Base-by-base conservation (phyloP, 2,888 invertebrate species). In the Lacanobia oleracea region DNA sequence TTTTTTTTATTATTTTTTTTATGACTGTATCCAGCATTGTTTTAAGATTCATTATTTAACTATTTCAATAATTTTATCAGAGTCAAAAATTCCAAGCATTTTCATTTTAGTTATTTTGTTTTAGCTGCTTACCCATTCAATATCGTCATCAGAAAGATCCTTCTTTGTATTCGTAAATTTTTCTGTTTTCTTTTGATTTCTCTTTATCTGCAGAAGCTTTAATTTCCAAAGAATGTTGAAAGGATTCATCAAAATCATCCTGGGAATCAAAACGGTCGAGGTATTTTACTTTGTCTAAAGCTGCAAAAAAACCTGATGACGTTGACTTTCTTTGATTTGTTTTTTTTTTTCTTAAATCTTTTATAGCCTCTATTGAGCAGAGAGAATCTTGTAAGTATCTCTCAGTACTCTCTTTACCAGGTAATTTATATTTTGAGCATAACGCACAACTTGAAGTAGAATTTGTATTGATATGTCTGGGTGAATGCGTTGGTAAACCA, bases 321-420 rank as follows among this genome's bases (percentile, higher is more conserved):
- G 62, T 8, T 16, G 45, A 21, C 1, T 18, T 12, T 9, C 8
- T 14, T 1, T 61, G 12, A 2, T 3, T 12, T 10, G 18, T 14
- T 23, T 33, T 40, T 1, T 10, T 16, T 5, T 10, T 33, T 56
- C 53, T 18, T 14, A 40, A 5, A 2, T 27, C 6, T 1, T 16
- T 56, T 1, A 33, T 12, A 53, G 23, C 14, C 0, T 14, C 14
- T 18, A 1, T 51, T 56, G n/a, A 1, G 18, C 18, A 8, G 3
- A 21, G 18, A 16, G 5, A 9, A 43, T 57, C n/a, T 7, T 43
- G 27, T 14, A 79, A 37, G 53, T 67, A 21, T 16, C 43, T 53
- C 27, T 64, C 48, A 43, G 56, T 53, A 0, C 0, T 3, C 14
- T 79, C 60, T 60, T 77, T 77, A 4, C n/a, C 12, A 6, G 64